Percentiles rank a stretch among this genome's conserved stretches.
Evolutionary conservation across 2,113 vertebrate genomes (phyloP).

Genomic region (Nothobranchius kuhntae): DNA sequence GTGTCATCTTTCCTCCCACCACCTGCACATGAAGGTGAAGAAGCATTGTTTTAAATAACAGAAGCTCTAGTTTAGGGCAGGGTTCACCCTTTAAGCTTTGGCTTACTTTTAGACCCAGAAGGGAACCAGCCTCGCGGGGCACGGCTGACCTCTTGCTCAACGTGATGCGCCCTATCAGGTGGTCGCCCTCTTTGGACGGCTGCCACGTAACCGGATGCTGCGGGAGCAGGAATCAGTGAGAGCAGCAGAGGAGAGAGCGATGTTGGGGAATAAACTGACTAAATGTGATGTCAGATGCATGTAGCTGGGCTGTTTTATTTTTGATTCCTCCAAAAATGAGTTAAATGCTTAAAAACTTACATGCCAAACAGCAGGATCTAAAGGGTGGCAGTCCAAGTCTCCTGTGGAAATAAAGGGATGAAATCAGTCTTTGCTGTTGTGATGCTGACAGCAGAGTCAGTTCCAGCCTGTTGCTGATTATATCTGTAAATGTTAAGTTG

Average conservation of each 20-base stretch:
- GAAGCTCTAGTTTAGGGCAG: background rate
- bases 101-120: constrained; percentile 94
- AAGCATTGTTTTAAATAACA: background rate
- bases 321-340: too few species aligned
- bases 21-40: constrained; percentile 78
- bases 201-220: constrained; percentile 99
- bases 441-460: too few species aligned
- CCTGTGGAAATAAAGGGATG: constrained; percentile 71
- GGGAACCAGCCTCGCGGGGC: constrained; percentile 94
- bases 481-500: too few species aligned
- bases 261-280: too few species aligned
- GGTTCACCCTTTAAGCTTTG: constrained; percentile 48
- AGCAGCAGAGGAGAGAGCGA: too few species aligned
- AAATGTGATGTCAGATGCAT: too few species aligned
- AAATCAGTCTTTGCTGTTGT: background rate
- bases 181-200: constrained; percentile 97
- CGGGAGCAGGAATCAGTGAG: constrained; percentile 1
- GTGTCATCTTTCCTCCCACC: constrained; percentile 97
- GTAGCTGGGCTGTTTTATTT: too few species aligned
- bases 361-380: constrained; percentile 97
- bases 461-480: too few species aligned
- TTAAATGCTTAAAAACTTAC: constrained; percentile 77
- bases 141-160: constrained; percentile 96
- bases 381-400: constrained; percentile 97
- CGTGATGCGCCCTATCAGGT: constrained; percentile 96